A percentile compares a stretch with the other conserved stretches of the same genome.
Conservation (phyloP, 2,113 vertebrate species). For the Beaufortia kweichowensis region DNA sequence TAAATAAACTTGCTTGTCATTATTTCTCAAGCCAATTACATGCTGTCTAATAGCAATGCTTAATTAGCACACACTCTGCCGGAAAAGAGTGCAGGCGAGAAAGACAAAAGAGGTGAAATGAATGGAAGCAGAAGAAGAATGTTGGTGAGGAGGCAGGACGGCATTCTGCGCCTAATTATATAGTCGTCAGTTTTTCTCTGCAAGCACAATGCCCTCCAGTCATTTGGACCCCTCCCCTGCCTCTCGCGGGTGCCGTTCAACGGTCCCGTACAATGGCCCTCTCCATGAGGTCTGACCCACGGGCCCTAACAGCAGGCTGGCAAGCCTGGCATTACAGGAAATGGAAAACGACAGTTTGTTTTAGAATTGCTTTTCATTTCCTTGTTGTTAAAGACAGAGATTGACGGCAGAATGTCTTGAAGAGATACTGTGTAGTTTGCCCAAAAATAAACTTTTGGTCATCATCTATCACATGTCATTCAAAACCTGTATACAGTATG, state of each 20-base stretch:
- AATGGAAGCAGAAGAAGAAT: slow-evolving; percentile 53
- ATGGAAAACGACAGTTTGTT: slow-evolving; percentile 17
- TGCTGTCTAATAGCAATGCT: slow-evolving; percentile 80
- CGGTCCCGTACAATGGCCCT: slow-evolving; percentile 49
- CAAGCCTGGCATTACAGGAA: slow-evolving; percentile 42
- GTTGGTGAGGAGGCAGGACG: slow-evolving; percentile 42
- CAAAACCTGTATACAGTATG: no score
- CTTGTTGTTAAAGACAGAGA: slow-evolving; percentile 16
- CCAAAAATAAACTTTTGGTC: no score
- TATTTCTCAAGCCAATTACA: slow-evolving; percentile 84
- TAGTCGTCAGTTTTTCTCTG: slow-evolving; percentile 51
- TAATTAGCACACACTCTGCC: slow-evolving; percentile 80
- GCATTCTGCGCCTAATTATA: slow-evolving; percentile 56
- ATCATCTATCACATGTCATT: no score
- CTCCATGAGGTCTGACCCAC: slow-evolving; percentile 45
- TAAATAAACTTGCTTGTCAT: slow-evolving; percentile 86
- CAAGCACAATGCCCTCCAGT: slow-evolving; percentile 52
- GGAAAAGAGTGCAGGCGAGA: slow-evolving; percentile 53
- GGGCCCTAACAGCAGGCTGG: slow-evolving; percentile 49
- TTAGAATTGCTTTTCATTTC: slow-evolving; percentile 28
- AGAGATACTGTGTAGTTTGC: no score
- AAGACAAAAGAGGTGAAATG: slow-evolving; percentile 46
- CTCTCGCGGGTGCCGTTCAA: slow-evolving; percentile 36
- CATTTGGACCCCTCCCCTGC: slow-evolving; percentile 36
- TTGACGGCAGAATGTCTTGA: slow-evolving; percentile 26